phyloP scores from a whole-genome alignment of 2,888 invertebrate species.

The Clivina fossor region DNA sequence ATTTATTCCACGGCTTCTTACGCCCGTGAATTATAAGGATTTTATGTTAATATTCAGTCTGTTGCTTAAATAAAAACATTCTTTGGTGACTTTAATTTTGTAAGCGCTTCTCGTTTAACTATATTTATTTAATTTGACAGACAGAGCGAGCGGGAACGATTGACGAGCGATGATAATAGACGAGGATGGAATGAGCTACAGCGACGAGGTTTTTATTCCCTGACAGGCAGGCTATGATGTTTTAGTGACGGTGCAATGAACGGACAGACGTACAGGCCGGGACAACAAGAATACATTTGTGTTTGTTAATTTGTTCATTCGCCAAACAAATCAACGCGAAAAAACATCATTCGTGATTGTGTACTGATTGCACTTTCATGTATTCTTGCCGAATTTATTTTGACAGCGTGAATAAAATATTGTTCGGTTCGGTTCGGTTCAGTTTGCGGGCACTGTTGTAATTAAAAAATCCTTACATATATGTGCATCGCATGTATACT shows the following conservation, averaged over 20 bases:
- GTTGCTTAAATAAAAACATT: constrained; percentile 20
- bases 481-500: not conserved
- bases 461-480: constrained; percentile 18
- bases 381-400: constrained; percentile 23
- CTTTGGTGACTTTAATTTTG: constrained; percentile 27
- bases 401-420: constrained; percentile 17
- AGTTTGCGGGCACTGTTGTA: constrained; percentile 7
- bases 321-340: constrained; percentile 16
- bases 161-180: not conserved
- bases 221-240: constrained; percentile 30
- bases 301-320: constrained; percentile 31
- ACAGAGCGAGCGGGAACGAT: constrained; percentile 11
- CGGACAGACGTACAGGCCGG: constrained; percentile 3
- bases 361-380: constrained; percentile 26
- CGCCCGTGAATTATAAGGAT: constrained; percentile 33
- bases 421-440: constrained; percentile 2
- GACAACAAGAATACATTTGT: constrained; percentile 27
- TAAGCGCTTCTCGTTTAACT: constrained; percentile 28
- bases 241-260: constrained; percentile 4
- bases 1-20: constrained; percentile 33
- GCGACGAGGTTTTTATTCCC: constrained; percentile 15
- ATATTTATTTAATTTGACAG: constrained; percentile 34
- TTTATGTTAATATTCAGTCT: constrained; percentile 31
- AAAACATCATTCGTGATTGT: constrained; percentile 23
- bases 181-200: not conserved